Conservation (phyloP, 2,797 vertebrate genomes). For the Acanthornis magna region DNA sequence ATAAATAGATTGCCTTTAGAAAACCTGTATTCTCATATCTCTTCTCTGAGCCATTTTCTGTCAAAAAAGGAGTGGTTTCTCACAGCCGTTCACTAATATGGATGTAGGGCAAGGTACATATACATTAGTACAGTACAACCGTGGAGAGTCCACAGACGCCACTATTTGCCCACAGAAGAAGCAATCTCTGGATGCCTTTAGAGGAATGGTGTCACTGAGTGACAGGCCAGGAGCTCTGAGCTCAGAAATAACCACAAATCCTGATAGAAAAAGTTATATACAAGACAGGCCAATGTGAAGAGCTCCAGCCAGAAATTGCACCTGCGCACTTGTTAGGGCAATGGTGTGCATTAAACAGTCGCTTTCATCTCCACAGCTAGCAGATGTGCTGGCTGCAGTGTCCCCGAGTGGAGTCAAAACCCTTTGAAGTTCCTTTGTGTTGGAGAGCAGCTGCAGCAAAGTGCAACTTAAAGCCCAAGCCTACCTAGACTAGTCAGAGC, state of each 20-base stretch:
- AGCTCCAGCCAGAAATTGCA: slow-evolving; percentile 4
- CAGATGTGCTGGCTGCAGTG: slow-evolving; percentile 31
- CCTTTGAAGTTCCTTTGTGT: not conserved
- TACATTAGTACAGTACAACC: not conserved
- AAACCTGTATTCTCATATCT: not conserved
- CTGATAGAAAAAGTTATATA: not conserved
- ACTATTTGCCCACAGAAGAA: not conserved
- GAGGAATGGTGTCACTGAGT: not conserved
- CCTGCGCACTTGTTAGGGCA: not conserved
- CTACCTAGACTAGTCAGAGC: not conserved
- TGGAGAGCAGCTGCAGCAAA: slow-evolving; percentile 13
- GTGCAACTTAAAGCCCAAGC: not conserved
- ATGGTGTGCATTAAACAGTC: not conserved
- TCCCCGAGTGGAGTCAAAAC: not conserved
- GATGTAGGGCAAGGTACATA: not conserved
- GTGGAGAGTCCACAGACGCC: not conserved
- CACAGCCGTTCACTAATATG: not conserved
- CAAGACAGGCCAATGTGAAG: not conserved
- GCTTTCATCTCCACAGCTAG: not conserved
- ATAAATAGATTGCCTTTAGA: not conserved
- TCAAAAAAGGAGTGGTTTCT: not conserved
- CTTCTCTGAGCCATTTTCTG: not conserved
- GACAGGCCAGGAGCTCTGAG: not conserved
- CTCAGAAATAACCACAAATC: not conserved
- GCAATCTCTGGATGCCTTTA: not conserved